These are phyloP conservation scores for Grantiella picta DNA, from an alignment of 2,113 vertebrate genomes.

Conservation along the genomic window DNA sequence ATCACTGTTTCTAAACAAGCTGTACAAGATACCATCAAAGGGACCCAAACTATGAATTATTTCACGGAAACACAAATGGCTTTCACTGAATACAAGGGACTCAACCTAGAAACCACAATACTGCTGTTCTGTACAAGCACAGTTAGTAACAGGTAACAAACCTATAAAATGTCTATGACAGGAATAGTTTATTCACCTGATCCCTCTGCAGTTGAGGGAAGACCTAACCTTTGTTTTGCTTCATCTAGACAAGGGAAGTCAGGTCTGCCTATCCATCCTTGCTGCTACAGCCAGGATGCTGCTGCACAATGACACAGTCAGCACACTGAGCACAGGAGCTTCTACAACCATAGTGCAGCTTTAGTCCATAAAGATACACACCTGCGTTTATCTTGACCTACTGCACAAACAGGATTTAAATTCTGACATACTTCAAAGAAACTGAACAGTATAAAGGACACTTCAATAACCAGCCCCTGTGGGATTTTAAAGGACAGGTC, in stretches of 20 bases:
- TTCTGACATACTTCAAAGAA: not conserved
- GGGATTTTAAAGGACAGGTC: not conserved
- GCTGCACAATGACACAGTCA: not conserved
- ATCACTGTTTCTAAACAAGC: not conserved
- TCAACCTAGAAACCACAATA: not conserved
- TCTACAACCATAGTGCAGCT: not conserved
- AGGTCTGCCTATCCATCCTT: not conserved
- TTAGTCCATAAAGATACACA: not conserved
- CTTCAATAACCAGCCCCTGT: not conserved
- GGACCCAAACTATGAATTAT: not conserved
- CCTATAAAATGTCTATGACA: not conserved
- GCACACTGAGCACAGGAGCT: accelerated
- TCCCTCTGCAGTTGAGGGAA: not conserved
- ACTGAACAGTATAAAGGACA: not conserved
- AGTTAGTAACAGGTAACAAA: not conserved
- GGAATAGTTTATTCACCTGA: not conserved
- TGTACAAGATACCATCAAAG: not conserved
- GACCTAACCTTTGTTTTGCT: not conserved
- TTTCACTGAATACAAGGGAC: not conserved
- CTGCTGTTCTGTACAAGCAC: not conserved
- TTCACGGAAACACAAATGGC: not conserved
- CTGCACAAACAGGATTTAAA: not conserved
- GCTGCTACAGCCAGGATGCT: not conserved
- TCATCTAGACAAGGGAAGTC: not conserved
- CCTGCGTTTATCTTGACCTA: not conserved